Percentiles rank a stretch among this genome's conserved stretches.
Evolutionary conservation across 2,113 vertebrate genomes (phyloP).

Genomic region (Xiphorhynchus elegans): DNA sequence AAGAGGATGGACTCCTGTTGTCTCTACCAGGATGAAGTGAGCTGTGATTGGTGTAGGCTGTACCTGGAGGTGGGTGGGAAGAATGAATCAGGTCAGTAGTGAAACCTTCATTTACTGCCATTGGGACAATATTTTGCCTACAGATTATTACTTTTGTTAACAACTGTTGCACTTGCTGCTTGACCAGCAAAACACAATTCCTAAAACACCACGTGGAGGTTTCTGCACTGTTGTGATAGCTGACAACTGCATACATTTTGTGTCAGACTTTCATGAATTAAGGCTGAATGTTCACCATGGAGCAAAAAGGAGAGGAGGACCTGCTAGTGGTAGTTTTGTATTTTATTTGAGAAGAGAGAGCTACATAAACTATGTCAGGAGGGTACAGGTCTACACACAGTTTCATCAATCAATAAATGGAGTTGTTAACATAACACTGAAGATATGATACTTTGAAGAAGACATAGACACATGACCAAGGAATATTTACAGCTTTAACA

Average conservation of each 20-base stretch:
- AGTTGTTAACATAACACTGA: conserved; percentile 78
- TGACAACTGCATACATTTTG: not conserved
- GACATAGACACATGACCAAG: conserved; percentile 77
- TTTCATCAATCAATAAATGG: conserved; percentile 81
- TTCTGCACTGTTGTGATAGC: not conserved
- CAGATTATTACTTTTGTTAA: not conserved
- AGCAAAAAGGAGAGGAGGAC: not conserved
- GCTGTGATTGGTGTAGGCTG: not conserved
- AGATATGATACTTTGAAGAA: conserved; percentile 76
- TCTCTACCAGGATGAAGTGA: not conserved
- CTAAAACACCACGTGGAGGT: not conserved
- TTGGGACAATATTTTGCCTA: not conserved
- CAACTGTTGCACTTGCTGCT: not conserved
- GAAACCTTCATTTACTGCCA: not conserved
- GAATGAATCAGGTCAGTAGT: not conserved
- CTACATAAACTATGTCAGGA: conserved; percentile 85
- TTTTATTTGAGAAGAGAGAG: conserved; percentile 85
- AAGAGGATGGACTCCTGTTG: not conserved
- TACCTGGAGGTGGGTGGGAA: not conserved
- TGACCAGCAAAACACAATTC: not conserved
- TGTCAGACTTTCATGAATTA: not conserved
- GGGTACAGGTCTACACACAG: conserved; percentile 79
- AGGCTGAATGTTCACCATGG: not conserved
- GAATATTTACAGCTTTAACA: conserved; percentile 83
- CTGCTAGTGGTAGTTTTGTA: conserved; percentile 67